Evolutionary conservation across 2,113 vertebrate genomes (phyloP), one percentile per base, ranked within the genome.

Genomic region (Platysteira castanea): DNA sequence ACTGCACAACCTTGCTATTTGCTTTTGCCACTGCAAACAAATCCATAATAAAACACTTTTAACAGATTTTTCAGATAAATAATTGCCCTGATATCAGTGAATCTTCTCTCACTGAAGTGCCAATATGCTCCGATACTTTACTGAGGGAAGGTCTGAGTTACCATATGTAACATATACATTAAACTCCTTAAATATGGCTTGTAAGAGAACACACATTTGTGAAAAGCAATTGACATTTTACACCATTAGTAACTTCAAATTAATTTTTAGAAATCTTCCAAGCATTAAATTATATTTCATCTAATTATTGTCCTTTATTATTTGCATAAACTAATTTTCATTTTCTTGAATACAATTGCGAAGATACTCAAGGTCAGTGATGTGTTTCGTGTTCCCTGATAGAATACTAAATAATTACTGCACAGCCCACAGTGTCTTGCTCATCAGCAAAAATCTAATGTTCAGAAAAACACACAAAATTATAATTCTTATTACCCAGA

Each of bases 221-320:
- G 81, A 95, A 90, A 93, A 95, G 64, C 35, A 93, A 79, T 89
- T 74, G n/a, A 73, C 22, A 89, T 77, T 77, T 89, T 89, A 37
- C 67, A 79, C 68, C 53, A 56, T 75, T 50, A 97, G 56, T 61
- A 70, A 78, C 31, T 82, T 83, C 67, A 89, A 89, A 89, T 91
- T 89, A 95, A 88, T 94, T 87, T 91, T 97, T 90, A 87, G 74
- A 95, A 90, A 64, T 90, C 91, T 95, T 81, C 47, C 84, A 78
- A 95, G 88, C 69, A 83, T 73, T 88, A 90, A 84, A 90, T 79
- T 86, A 50, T 49, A 33, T 83, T 93, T 96, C 60, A 61, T 89
- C 68, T 67, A 95, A 95, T 93, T 86, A 88, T 50, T 83, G 26
- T 65, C 67, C 90, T 89, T 95, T 91, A 93, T 93, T 94, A 94